Evolutionary conservation across 2,797 vertebrate species (phyloP), one percentile per base, ranked within the genome.

Genomic region (Alcedo atthis): DNA sequence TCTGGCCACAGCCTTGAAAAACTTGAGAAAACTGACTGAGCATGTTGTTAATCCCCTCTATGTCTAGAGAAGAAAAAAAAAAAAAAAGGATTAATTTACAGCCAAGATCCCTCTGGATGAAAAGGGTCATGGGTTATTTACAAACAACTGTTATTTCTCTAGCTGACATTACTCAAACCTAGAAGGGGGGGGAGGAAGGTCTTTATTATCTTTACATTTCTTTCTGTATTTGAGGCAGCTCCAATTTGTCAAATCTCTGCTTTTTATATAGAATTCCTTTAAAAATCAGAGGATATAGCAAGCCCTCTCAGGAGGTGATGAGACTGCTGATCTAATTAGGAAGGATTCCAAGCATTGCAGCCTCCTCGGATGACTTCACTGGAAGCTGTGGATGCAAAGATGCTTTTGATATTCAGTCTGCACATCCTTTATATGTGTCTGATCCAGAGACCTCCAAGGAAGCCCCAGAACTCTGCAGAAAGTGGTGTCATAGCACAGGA

Each of bases 271-370:
- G 62, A 90, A 87, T 83, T 85, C 48, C 32, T 93, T 83, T 88
- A 75, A 89, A 92, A 93, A 76, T 53, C 18, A 78, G 76, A 85
- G 78, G 51, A 78, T 45, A 58, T 35, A 78, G 42, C 42, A 88
- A 81, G 12, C 30, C 35, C 28, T 83, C 76, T 90, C 81, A 67
- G 79, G 79, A 89, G 86, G 40, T 45, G 79, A 81, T 1, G 8
- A 92, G 66, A 37, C 69, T 75, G 76, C 84, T 91, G 84, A 57
- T 90, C 69, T 94, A 90, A 94, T 87, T 93, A 87, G 81, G 79
- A 42, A 78, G 81, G 78, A 85, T 71, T 93, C 3, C 3, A 73
- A 91, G 73, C 62, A 62, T 21, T 69, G 58, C 79, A 81, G 55
- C 68, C 62, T 62, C 63, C 48, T 87, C 48, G 40, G 55, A 51